Conservation (phyloP, 2,888 invertebrate genomes). For the Mactromeris polynyma region DNA sequence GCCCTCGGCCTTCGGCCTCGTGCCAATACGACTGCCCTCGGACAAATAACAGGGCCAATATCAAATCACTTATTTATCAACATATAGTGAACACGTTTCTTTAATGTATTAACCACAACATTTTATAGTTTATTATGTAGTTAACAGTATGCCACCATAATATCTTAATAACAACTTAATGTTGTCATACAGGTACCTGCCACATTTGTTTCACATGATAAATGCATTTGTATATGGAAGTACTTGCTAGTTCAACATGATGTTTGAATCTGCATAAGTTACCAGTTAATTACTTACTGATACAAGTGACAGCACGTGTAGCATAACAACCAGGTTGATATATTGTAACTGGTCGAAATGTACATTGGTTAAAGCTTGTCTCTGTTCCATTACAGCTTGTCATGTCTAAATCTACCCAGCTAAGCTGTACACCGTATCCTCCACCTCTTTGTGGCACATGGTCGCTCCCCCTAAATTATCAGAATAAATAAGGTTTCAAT, state of each 20-base stretch:
- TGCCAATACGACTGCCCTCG: too few relatives aligned
- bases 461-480: background rate
- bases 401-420: slow-evolving; percentile 1
- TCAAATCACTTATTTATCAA: too few relatives aligned
- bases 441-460: background rate
- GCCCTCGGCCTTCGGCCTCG: too few relatives aligned
- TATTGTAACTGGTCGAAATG: background rate
- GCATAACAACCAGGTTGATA: slow-evolving; percentile 4
- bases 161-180: background rate
- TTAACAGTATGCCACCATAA: background rate
- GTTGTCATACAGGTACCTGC: background rate
- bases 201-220: background rate
- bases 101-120: background rate
- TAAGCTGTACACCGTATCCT: background rate
- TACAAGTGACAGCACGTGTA: background rate
- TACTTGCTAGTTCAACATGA: background rate
- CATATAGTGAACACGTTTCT: too few relatives aligned
- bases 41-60: too few relatives aligned
- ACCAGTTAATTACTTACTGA: background rate
- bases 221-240: background rate
- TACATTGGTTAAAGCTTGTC: background rate
- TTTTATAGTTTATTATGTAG: background rate
- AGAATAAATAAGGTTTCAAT: too few relatives aligned
- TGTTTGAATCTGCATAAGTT: background rate
- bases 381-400: background rate